These are phyloP conservation scores for Dryadula phaetusa DNA, from an alignment of 2,888 invertebrate genomes.

Conservation along the genomic window DNA sequence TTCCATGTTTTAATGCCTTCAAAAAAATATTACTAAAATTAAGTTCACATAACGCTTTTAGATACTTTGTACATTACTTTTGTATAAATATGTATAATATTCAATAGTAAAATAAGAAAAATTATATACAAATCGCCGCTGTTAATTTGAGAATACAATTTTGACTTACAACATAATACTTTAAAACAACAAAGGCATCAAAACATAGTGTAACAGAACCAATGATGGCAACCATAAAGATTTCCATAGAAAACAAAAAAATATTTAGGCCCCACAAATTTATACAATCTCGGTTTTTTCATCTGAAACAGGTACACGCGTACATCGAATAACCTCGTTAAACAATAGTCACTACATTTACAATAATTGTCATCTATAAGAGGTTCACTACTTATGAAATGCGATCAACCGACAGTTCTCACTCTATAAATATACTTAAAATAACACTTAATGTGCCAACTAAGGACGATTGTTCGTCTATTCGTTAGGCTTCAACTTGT, in stretches of 20 bases:
- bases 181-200: conserved; percentile 22
- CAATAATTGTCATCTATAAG: conserved; percentile 46
- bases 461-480: conserved; percentile 42
- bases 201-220: conserved; percentile 17
- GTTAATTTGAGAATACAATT: conserved; percentile 8
- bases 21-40: conserved; percentile 1
- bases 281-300: conserved; percentile 60
- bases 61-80: conserved; percentile 35
- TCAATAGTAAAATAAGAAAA: conserved; percentile 21
- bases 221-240: conserved; percentile 28
- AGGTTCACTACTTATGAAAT: conserved; percentile 54
- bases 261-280: conserved; percentile 65
- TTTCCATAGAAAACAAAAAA: conserved; percentile 50
- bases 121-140: conserved; percentile 5
- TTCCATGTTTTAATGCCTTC: conserved; percentile 20
- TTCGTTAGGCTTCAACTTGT: not conserved
- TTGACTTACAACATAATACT: not conserved
- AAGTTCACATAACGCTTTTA: conserved; percentile 20
- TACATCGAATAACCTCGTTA: conserved; percentile 70
- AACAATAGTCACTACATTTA: conserved; percentile 58
- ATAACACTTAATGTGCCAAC: conserved; percentile 49
- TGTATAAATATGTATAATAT: conserved; percentile 23
- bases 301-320: conserved; percentile 70
- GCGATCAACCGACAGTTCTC: conserved; percentile 46
- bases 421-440: conserved; percentile 46